Percentiles rank a stretch among this genome's conserved stretches.
phyloP scores from a whole-genome alignment of 2,113 vertebrate species.

The Bothrops jararaca region DNA sequence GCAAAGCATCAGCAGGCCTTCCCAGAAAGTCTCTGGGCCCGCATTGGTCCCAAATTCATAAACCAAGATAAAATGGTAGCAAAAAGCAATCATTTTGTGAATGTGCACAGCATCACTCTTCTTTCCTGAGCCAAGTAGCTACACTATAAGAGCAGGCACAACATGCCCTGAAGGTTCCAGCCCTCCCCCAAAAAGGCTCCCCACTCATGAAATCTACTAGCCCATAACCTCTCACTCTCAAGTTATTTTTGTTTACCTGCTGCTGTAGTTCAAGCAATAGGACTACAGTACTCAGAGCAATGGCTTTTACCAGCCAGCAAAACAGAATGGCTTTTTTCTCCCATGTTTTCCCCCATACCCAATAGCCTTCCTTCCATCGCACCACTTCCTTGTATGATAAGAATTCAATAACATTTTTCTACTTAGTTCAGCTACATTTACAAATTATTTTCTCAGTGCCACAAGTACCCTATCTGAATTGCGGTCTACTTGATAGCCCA shows the following conservation, averaged over 20 bases:
- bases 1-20: neutral
- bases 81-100: neutral
- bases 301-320: neutral
- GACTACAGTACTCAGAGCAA: neutral
- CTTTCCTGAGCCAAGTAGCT: neutral
- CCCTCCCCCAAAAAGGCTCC: neutral
- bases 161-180: neutral
- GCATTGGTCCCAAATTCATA: neutral
- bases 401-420: neutral
- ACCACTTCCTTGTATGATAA: neutral
- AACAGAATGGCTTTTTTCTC: neutral
- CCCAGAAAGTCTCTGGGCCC: neutral
- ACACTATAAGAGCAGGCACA: neutral
- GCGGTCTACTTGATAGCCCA: neutral
- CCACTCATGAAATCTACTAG: neutral
- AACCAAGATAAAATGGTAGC: neutral
- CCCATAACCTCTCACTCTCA: neutral
- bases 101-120: neutral
- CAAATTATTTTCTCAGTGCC: neutral
- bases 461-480: neutral
- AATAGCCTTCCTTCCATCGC: neutral
- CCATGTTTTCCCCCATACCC: neutral
- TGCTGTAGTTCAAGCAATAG: neutral
- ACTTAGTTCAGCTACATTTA: neutral
- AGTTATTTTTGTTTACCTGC: neutral